Evolutionary conservation across 2,797 vertebrate genomes (phyloP).

Genomic region (Alexandromys oeconomus): DNA sequence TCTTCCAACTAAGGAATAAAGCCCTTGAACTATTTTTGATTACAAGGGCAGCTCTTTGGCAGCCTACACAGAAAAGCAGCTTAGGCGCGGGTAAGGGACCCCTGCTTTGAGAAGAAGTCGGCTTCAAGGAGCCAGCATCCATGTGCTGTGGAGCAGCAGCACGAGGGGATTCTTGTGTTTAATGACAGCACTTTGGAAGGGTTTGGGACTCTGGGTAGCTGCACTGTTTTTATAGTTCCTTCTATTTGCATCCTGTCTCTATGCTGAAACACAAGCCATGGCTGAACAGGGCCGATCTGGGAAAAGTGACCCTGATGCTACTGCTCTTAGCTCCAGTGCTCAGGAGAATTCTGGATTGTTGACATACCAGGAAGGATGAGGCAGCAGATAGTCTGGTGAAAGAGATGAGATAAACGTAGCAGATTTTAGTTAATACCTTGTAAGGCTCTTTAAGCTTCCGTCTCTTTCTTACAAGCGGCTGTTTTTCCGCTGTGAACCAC

Average conservation of each 20-base stretch:
- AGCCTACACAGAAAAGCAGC: slow-evolving; percentile 2
- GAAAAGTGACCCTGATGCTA: slow-evolving; percentile 51
- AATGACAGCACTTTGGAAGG: slow-evolving; percentile 63
- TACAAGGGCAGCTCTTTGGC: slow-evolving; percentile 25
- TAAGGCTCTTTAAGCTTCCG: slow-evolving; percentile 44
- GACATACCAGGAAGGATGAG: slow-evolving; percentile 62
- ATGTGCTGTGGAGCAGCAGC: background rate
- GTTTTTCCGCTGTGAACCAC: slow-evolving; percentile 37
- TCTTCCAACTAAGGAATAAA: slow-evolving; percentile 64
- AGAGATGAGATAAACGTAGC: background rate
- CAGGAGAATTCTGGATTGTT: slow-evolving; percentile 80
- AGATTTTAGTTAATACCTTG: slow-evolving; percentile 7
- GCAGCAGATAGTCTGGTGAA: slow-evolving; percentile 54
- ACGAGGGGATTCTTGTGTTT: background rate
- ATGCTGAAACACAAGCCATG: slow-evolving; percentile 61
- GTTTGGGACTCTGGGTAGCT: background rate
- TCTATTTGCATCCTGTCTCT: slow-evolving; percentile 11
- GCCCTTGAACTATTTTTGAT: slow-evolving; percentile 64
- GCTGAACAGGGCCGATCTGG: slow-evolving; percentile 62
- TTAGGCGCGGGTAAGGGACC: slow-evolving; percentile 33
- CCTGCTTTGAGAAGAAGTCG: slow-evolving; percentile 46
- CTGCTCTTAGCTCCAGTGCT: slow-evolving; percentile 40
- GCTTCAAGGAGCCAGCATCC: slow-evolving; percentile 50
- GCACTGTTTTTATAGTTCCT: slow-evolving; percentile 52
- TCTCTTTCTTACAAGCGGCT: slow-evolving; percentile 8